phyloP scores from a whole-genome alignment of 2,113 vertebrate species.

The Setophaga kirtlandii region DNA sequence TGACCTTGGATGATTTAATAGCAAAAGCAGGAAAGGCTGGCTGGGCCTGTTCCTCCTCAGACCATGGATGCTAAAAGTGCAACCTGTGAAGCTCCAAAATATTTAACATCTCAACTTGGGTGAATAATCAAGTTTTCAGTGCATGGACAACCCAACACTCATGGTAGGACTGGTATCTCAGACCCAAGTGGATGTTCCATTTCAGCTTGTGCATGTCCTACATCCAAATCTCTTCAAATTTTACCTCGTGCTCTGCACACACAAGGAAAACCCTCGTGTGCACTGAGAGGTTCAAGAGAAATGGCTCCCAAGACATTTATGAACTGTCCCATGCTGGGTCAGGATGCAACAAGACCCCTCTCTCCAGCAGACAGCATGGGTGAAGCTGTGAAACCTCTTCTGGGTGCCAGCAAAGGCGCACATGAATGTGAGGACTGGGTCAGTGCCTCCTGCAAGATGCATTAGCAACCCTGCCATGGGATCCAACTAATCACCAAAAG shows the following conservation, averaged over 20 bases:
- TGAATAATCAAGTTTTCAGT: neutral
- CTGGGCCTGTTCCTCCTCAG: neutral
- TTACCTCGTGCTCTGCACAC: neutral
- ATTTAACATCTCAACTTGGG: neutral
- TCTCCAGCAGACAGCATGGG: rapidly evolving
- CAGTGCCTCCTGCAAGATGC: neutral
- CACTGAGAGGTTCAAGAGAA: neutral
- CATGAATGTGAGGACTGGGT: neutral
- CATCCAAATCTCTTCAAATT: neutral
- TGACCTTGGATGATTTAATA: neutral
- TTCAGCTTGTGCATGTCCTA: neutral
- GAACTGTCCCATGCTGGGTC: neutral
- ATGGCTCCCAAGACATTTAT: neutral
- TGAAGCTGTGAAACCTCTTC: neutral
- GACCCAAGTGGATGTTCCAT: neutral
- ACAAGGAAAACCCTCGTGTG: neutral
- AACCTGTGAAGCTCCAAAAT: neutral
- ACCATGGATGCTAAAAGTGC: neutral
- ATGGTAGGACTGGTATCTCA: neutral
- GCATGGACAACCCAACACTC: neutral
- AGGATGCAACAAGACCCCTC: neutral
- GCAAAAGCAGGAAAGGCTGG: neutral
- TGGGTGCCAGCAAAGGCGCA: neutral
- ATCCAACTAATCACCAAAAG: neutral
- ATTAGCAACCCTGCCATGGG: rapidly evolving